Base-by-base conservation (phyloP, 2,888 invertebrate species). In the Aplocera efformata region DNA sequence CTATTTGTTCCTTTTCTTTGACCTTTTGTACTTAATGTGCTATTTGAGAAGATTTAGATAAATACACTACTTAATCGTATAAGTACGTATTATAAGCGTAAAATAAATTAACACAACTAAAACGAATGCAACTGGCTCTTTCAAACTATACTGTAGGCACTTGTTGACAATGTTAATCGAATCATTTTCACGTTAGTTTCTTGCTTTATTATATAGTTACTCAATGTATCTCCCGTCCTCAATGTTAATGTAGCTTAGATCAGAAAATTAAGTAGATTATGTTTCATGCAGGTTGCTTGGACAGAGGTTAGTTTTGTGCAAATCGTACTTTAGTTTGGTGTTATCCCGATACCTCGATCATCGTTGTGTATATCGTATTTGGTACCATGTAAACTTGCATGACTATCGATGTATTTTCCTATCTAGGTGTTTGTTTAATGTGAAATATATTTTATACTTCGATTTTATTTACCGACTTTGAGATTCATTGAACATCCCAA, bases 221-320 rank as follows among this genome's bases (percentile, higher is more conserved):
- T n/a, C n/a, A n/a, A n/a, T 8, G 11, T 39, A 6, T 10, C 24
- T 22, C 24, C 23, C 25, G 25, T 28, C 39, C 17, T 20, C 7
- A 23, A 3, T 23, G 9, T 9, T 6, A 31, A 9, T 43, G 42
- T 50, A 46, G 40, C 17, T 29, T 47, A 53, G 45, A 38, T 42
- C 10, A 28, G 8, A 36, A 35, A 46, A 47, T 63, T 63, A 58
- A 63, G 38, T 64, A 63, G 66, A 63, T 60, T 70, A 59, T 75
- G 61, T 76, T 84, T 77, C 68, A 70, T 56, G 79, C 90, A 90
- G 91, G 90, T 90, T 79, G 90, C 90, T 83, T 90, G 90, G 90
- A 90, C 88, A 75, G 90, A 91, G 91, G 91, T 91, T 79, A 90
- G 90, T 91, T 66, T 52, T 50, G 56, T 47, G 56, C 52, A 51